Conservation (phyloP, 2,888 invertebrate genomes). For the Gortyna flavago region DNA sequence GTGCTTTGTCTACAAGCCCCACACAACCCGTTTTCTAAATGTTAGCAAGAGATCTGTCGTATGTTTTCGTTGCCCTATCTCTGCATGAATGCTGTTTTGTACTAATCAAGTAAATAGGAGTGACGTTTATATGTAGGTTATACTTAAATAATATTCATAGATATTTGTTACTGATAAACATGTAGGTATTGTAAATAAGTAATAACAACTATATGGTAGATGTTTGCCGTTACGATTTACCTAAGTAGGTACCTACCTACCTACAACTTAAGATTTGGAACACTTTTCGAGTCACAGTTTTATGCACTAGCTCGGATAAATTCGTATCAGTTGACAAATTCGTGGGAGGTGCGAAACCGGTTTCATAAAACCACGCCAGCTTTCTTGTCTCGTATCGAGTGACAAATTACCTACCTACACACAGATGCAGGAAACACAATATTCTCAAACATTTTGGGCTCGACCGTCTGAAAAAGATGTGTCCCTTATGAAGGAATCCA, state of each 20-base stretch:
- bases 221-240: not conserved
- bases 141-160: not conserved
- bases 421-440: slow-evolving; percentile 11
- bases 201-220: not conserved
- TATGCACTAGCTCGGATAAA: slow-evolving; percentile 16
- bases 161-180: slow-evolving; percentile 2
- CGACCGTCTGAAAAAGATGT: not conserved
- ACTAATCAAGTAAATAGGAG: slow-evolving; percentile 15
- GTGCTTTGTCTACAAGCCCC: slow-evolving; percentile 18
- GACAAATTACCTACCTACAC: not conserved
- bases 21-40: slow-evolving; percentile 27
- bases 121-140: not conserved
- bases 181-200: not conserved
- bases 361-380: slow-evolving; percentile 33
- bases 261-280: not conserved
- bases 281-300: not conserved
- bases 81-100: slow-evolving; percentile 10
- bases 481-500: not conserved
- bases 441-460: not conserved
- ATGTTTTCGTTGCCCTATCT: slow-evolving; percentile 19
- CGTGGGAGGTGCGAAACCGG: slow-evolving; percentile 32
- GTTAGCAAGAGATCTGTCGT: not conserved
- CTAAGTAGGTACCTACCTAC: no score
- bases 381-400: slow-evolving; percentile 33
- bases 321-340: slow-evolving; percentile 13